Evolutionary conservation across 2,888 invertebrate genomes (phyloP), one percentile per base, ranked within the genome.

Genomic region (Ormyrus thymus): DNA sequence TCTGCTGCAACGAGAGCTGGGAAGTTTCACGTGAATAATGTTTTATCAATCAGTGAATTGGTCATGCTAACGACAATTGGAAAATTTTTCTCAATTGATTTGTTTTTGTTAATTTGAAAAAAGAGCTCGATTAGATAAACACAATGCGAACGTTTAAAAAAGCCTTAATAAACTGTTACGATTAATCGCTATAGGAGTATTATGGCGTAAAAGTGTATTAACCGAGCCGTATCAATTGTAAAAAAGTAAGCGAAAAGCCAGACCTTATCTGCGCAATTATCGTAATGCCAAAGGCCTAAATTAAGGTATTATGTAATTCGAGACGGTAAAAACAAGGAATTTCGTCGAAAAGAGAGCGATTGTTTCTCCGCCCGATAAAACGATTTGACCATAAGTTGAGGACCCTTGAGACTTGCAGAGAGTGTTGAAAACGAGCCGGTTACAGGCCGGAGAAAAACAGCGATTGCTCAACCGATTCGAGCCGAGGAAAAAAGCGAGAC

Each of bases 211-310:
- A 66, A 9, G 11, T 11, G 53, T 66, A 10, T 15, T 4, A 7
- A 50, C 10, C 10, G 9, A 10, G 29, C 15, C 4, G 29, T 65
- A n/a, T 29, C 11, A 45, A 66, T 6, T 56, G 9, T n/a, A 13
- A 70, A 29, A 58, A 13, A 48, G 10, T 55, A 50, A 29, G 29
- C 15, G 7, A 50, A 50, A 70, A 48, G 56, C 45, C 13, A 43
- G 53, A n/a, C 29, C 55, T 66, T 66, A 66, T 66, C 65, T 53
- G 15, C 29, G 29, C n/a, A 48, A 62, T n/a, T 72, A 73, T 73
- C 64, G 13, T 64, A 73, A 55, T 53, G 64, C 48, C 46, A 29
- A 64, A 55, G 61, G 45, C 7, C 55, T 56, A 50, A 29, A 55
- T 73, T 64, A 53, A 45, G 50, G 7, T 50, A 45, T 72, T 72